Percentiles rank a stretch among this genome's conserved stretches.
Conservation (phyloP, 2,888 invertebrate species). For the Drosophila conformis region DNA sequence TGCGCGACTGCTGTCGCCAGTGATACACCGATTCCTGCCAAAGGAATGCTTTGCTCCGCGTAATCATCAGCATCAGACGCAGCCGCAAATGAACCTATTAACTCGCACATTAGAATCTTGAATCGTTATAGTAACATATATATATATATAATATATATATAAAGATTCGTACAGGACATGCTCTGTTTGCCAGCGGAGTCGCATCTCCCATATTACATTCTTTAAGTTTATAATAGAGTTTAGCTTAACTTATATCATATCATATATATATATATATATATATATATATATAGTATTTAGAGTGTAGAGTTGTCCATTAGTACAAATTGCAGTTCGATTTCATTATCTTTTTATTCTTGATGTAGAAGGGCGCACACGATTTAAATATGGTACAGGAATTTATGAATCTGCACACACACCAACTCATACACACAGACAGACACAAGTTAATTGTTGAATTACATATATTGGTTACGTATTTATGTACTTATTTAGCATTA, state of each 20-base stretch:
- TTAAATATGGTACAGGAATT: conserved; percentile 71
- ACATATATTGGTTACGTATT: conserved; percentile 28
- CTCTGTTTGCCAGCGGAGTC: conserved; percentile 16
- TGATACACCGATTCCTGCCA: conserved; percentile 85
- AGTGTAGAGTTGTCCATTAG: conserved; percentile 50
- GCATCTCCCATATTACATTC: conserved; percentile 21
- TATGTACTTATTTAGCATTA: conserved; percentile 32
- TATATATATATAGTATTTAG: neutral
- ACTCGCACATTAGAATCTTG: conserved; percentile 20
- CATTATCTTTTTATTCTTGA: conserved; percentile 12
- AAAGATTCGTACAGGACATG: conserved; percentile 27
- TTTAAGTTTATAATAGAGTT: conserved; percentile 16
- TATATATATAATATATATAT: conserved; percentile 9
- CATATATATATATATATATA: neutral
- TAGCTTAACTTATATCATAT: conserved; percentile 35
- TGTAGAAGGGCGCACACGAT: conserved; percentile 32
- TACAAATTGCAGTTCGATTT: conserved; percentile 29
- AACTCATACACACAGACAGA: conserved; percentile 12
- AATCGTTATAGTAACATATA: neutral
- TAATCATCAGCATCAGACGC: conserved; percentile 34
- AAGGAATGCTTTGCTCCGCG: conserved; percentile 79
- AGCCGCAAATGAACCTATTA: conserved; percentile 57
- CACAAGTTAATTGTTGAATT: conserved; percentile 29
- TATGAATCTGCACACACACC: conserved; percentile 60
- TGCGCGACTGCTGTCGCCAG: conserved; percentile 87